A percentile compares a stretch with the other conserved stretches of the same genome.
phyloP scores from a whole-genome alignment of 2,113 vertebrate genomes.

The Alligator mississippiensis region DNA sequence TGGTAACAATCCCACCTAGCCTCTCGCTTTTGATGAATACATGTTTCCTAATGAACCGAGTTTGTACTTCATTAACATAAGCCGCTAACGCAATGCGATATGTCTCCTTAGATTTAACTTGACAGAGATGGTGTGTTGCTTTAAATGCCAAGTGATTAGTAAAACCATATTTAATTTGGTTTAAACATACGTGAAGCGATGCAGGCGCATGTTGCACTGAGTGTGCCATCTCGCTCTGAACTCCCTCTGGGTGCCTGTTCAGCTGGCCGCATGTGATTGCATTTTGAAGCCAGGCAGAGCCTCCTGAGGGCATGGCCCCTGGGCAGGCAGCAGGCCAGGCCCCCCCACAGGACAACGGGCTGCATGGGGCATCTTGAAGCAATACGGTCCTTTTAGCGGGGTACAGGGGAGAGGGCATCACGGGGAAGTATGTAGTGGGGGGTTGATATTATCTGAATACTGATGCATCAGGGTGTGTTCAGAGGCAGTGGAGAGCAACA shows the following conservation, averaged over 20 bases:
- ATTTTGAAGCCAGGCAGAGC: slow-evolving; percentile 39
- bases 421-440: background rate
- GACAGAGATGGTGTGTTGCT: background rate
- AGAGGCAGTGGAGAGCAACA: background rate
- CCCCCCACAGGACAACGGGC: slow-evolving; percentile 2
- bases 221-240: background rate
- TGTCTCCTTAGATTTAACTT: background rate
- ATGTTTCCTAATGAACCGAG: background rate
- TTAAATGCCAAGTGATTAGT: background rate
- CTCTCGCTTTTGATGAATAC: background rate
- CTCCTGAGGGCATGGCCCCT: background rate
- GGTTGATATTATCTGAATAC: background rate
- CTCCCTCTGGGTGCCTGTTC: background rate
- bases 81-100: background rate
- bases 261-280: background rate
- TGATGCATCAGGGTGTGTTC: background rate
- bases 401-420: background rate
- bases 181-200: background rate
- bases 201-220: slow-evolving; percentile 38
- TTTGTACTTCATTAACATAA: background rate
- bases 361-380: background rate
- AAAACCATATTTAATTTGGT: background rate
- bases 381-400: background rate
- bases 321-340: slow-evolving; percentile 20
- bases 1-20: background rate